phyloP scores from a whole-genome alignment of 92 coral and sea anemone species.

The Epizoanthus illoricatus region DNA sequence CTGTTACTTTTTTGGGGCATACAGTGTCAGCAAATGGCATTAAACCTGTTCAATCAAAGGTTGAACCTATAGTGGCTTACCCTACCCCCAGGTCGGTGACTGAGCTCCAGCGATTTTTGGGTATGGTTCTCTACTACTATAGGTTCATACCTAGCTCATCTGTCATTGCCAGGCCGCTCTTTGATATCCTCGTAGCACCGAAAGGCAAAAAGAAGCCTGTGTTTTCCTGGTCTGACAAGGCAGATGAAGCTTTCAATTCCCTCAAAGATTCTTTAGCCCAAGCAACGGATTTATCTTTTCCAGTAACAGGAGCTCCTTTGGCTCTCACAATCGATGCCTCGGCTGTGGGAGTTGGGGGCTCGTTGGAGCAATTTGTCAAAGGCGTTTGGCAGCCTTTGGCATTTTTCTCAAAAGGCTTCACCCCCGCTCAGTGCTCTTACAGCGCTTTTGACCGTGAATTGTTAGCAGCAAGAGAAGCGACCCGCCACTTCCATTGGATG shows the following conservation, averaged over 20 bases:
- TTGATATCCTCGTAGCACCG: conserved; percentile 4
- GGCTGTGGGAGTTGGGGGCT: not conserved
- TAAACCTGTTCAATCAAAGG: conserved; percentile 6
- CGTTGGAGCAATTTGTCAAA: not conserved
- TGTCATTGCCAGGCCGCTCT: conserved; percentile 27
- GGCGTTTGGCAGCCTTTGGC: conserved; percentile 2
- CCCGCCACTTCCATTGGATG: conserved; percentile 13
- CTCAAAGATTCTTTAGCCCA: conserved; percentile 15
- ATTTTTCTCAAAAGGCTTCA: conserved; percentile 8
- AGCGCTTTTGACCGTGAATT: conserved; percentile 28
- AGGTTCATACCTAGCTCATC: conserved; percentile 24
- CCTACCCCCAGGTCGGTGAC: not conserved
- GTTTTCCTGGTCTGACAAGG: conserved; percentile 3
- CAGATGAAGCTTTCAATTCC: conserved; percentile 7
- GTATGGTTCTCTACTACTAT: conserved; percentile 24
- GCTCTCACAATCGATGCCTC: conserved; percentile 26
- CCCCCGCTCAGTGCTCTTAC: conserved; percentile 23
- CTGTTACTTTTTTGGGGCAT: conserved; percentile 13
- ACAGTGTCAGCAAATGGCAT: conserved; percentile 16
- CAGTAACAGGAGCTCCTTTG: conserved; percentile 7
- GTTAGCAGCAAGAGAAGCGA: not conserved
- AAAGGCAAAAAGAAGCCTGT: not conserved
- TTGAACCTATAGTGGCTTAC: conserved; percentile 9
- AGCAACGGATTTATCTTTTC: conserved; percentile 7
- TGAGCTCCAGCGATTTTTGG: conserved; percentile 26